These are phyloP conservation scores for Trichomalopsis sarcophagae DNA, from an alignment of 1,140 invertebrate species.

Conservation along the genomic window DNA sequence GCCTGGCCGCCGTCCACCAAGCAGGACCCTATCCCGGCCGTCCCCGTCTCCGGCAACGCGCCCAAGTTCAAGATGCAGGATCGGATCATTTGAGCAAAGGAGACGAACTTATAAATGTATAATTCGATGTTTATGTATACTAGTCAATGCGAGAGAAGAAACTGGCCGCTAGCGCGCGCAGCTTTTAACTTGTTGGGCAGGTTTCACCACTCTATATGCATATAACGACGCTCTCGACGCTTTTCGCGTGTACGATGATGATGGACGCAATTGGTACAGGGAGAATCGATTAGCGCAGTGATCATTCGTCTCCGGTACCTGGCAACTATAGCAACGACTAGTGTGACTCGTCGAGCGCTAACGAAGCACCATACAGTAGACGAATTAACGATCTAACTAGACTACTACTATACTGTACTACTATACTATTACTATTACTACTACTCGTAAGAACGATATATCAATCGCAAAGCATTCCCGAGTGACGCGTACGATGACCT, in stretches of 20 bases:
- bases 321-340: no score
- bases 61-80: constrained; percentile 23
- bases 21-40: constrained; percentile 52
- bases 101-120: constrained; percentile 30
- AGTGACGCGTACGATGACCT: not conserved
- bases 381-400: not conserved
- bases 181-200: no score
- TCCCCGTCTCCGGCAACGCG: not conserved
- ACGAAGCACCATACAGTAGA: no score
- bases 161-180: no score
- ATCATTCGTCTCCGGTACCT: no score
- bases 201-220: no score
- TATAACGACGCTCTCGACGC: no score
- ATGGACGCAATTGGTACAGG: no score
- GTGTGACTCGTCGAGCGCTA: no score
- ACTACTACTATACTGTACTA: not conserved
- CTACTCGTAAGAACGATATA: not conserved
- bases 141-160: no score
- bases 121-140: not conserved
- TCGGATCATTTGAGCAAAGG: constrained; percentile 52
- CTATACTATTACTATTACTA: not conserved
- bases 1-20: constrained; percentile 65
- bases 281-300: no score
- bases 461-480: not conserved
- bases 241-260: no score